Evolutionary conservation across 2,113 vertebrate species (phyloP).

Genomic region (Spea bombifrons): DNA sequence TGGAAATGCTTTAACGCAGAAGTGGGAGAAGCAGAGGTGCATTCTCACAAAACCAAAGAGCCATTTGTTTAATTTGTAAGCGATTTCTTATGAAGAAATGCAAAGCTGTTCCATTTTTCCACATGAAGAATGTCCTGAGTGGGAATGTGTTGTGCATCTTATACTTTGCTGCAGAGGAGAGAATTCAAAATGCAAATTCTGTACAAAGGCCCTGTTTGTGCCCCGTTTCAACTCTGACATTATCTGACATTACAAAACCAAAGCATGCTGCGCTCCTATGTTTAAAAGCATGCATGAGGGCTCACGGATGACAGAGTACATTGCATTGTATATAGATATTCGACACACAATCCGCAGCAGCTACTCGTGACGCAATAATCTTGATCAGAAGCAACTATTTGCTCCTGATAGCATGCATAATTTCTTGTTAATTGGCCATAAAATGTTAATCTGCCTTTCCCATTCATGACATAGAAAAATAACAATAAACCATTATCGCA

Average conservation of each 20-base stretch:
- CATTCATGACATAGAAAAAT: too few species aligned
- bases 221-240: conserved; percentile 2
- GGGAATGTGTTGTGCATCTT: conserved; percentile 37
- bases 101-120: conserved; percentile 13
- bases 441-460: too few species aligned
- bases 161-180: background rate
- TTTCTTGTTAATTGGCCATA: too few species aligned
- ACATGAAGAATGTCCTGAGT: conserved; percentile 27
- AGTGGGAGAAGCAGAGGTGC: conserved; percentile 33
- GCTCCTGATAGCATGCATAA: too few species aligned
- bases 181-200: conserved; percentile 29
- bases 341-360: too few species aligned
- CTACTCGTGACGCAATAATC: too few species aligned
- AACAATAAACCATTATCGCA: too few species aligned
- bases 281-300: too few species aligned
- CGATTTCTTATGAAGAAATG: conserved; percentile 22
- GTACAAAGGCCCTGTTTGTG: conserved; percentile 21
- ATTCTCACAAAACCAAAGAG: conserved; percentile 32
- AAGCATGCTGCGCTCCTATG: too few species aligned
- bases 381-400: too few species aligned
- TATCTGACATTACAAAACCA: background rate
- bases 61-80: conserved; percentile 36
- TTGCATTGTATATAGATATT: too few species aligned
- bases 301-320: too few species aligned
- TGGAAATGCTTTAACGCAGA: conserved; percentile 26